Conservation (phyloP, 1,140 invertebrate species). For the Lineus longissimus region DNA sequence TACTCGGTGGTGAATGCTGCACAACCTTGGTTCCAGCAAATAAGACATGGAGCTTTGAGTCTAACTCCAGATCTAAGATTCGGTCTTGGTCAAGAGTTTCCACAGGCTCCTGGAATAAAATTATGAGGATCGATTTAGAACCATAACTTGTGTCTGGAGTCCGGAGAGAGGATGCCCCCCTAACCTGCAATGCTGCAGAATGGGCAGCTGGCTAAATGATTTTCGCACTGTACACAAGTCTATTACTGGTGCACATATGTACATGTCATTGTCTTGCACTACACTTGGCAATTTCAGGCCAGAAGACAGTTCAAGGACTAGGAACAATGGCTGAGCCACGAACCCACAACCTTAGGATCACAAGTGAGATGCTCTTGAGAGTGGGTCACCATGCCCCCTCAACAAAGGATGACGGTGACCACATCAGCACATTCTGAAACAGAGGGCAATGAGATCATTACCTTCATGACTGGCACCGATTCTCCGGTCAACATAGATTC, state of each 20-base stretch:
- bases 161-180: too few species aligned
- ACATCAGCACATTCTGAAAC: neutral
- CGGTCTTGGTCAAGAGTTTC: constrained; percentile 67
- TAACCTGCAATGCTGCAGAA: too few species aligned
- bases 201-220: too few species aligned
- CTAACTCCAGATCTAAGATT: constrained; percentile 76
- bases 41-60: constrained; percentile 90
- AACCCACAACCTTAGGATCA: too few species aligned
- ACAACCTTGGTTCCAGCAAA: constrained; percentile 90
- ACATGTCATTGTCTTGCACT: too few species aligned
- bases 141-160: too few species aligned
- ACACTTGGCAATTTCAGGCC: too few species aligned
- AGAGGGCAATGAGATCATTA: too few species aligned
- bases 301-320: too few species aligned
- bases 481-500: constrained; percentile 95
- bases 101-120: constrained; percentile 69
- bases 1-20: constrained; percentile 51
- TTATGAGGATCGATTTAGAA: neutral
- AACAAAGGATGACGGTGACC: too few species aligned
- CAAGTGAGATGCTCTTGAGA: too few species aligned
- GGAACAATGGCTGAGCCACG: too few species aligned
- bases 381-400: neutral
- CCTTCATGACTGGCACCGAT: constrained; percentile 99
- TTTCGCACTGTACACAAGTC: neutral
- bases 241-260: neutral